Evolutionary conservation across 2,888 invertebrate genomes (phyloP), one percentile per base, ranked within the genome.

Genomic region (Orthosia gothica): DNA sequence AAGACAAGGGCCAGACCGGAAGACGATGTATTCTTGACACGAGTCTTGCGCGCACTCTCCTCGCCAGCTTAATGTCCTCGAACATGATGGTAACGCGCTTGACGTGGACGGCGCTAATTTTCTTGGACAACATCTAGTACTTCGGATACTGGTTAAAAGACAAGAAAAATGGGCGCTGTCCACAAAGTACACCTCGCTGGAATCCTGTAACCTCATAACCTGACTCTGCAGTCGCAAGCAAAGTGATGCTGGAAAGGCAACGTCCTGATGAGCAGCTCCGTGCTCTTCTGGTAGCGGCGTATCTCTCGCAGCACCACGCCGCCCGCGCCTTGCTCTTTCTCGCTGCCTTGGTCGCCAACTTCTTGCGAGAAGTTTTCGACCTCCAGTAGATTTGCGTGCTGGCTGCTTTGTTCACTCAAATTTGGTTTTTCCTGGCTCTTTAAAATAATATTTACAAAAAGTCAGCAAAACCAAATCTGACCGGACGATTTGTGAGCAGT

Each of bases 261-360:
- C 89, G 98, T 98, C 76, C 98, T 95, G 89, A 98, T 98, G 50
- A 98, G 90, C 83, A 98, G 94, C 87, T 98, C 98, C 0, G 98
- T 98, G 70, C 97, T 97, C 90, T 98, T 98, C 91, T 98, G 98
- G 90, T 98, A 98, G 85, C 98, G 96, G 79, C 98, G 94, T 62
- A 98, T 98, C 93, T 98, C 98, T 86, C 98, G 95, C 62, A 98
- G 94, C 55, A 98, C 98, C 0, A 98, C 97, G 1, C 97, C 97
- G 47, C 98, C 98, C 0, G 98, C 98, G 0, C 98, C 97, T 98
- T 98, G 88, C 97, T 97, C 91, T 98, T 98, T 82, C 98, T 95
- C 0, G 98, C 98, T 0, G 98, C 98, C 93, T 98, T 98, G 1
- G 97, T 98, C 0, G 97, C 97, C 76, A 98, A 91, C 88, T 97